These are phyloP conservation scores for Philopotamus ludificatus DNA, from an alignment of 1,140 invertebrate genomes.

Conservation along the genomic window DNA sequence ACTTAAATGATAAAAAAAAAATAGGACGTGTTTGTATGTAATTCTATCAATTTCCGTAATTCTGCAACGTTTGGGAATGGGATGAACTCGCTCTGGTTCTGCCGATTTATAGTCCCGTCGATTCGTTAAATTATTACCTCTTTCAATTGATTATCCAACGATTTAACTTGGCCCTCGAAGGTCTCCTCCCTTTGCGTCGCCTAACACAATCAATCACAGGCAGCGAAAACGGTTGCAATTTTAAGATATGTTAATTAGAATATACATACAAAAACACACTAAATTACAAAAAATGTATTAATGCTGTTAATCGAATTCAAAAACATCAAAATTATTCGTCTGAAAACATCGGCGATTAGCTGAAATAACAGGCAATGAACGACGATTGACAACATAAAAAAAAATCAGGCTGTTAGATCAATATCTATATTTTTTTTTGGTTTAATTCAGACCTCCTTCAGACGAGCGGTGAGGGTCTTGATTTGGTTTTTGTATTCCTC, in stretches of 20 bases:
- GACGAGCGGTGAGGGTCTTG: conserved; percentile 96
- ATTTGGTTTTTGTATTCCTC: conserved; percentile 99
- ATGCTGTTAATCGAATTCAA: no score
- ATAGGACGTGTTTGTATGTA: no score
- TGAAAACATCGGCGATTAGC: no score
- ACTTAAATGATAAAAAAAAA: no score
- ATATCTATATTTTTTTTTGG: neutral
- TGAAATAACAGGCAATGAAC: neutral
- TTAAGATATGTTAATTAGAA: conserved; percentile 36
- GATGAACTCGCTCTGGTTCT: conserved; percentile 39
- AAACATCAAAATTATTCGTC: no score
- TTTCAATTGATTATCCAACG: conserved; percentile 87
- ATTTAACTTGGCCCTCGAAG: conserved; percentile 91
- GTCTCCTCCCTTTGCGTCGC: conserved; percentile 96
- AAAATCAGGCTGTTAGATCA: conserved; percentile 28
- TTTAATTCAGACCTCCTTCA: conserved; percentile 90
- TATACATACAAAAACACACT: conserved; percentile 34
- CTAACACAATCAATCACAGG: conserved; percentile 55
- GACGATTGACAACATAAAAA: neutral
- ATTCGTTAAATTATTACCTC: conserved; percentile 93
- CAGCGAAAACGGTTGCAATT: conserved; percentile 29
- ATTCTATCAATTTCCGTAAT: no score
- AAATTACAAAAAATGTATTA: conserved; percentile 43
- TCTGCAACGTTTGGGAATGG: neutral
- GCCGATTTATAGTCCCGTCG: no score